phyloP scores from a whole-genome alignment of 2,113 vertebrate species.

The Datnioides undecimradiatus region DNA sequence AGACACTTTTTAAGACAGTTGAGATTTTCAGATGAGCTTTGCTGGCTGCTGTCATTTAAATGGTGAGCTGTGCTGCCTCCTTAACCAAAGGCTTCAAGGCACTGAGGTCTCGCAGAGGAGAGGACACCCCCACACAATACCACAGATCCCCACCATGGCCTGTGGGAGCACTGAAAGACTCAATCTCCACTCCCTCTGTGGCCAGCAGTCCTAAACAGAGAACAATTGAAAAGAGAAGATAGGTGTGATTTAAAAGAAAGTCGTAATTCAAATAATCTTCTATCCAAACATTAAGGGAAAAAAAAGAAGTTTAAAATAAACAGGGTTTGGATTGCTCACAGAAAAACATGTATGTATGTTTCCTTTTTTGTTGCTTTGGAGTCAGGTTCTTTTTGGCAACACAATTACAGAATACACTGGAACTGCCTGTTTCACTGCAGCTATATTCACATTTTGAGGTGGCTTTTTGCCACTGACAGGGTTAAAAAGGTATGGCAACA shows the following conservation, averaged over 20 bases:
- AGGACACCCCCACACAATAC: constrained; percentile 87
- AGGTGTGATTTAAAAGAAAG: constrained; percentile 19
- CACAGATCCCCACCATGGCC: constrained; percentile 83
- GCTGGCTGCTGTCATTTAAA: constrained; percentile 73
- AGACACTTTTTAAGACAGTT: constrained; percentile 3
- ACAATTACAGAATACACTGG: no score
- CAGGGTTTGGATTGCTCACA: neutral
- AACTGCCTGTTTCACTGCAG: no score
- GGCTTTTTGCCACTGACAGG: no score
- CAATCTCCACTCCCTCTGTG: constrained; percentile 83
- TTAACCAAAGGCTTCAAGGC: constrained; percentile 83
- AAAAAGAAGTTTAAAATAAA: neutral
- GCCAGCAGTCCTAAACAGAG: constrained; percentile 85
- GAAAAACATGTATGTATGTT: no score
- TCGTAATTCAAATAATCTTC: constrained; percentile 11
- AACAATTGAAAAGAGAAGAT: constrained; percentile 35
- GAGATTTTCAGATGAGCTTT: constrained; percentile 29
- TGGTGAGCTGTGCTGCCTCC: constrained; percentile 85
- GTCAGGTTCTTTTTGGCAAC: no score
- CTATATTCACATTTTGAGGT: no score
- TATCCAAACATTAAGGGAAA: neutral
- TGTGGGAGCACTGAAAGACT: constrained; percentile 88
- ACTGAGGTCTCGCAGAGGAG: constrained; percentile 78
- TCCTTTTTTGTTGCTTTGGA: no score
- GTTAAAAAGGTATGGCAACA: no score